These are phyloP conservation scores for Diabrotica undecimpunctata DNA, from an alignment of 1,140 invertebrate species.

Conservation along the genomic window DNA sequence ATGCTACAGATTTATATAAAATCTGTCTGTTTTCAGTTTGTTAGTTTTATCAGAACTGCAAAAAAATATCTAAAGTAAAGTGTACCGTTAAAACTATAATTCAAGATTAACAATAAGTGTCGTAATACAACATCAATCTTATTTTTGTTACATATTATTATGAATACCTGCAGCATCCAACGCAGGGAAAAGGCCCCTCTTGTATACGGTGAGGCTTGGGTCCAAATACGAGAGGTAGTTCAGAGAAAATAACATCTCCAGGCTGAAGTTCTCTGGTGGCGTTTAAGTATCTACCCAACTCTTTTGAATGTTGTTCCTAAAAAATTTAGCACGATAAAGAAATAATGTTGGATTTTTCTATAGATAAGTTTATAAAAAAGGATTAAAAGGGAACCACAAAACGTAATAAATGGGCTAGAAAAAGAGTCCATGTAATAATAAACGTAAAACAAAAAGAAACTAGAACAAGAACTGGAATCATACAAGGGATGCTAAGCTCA, in stretches of 20 bases:
- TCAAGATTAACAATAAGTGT: too few relatives aligned
- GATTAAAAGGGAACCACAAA: not conserved
- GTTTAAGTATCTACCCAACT: conserved; percentile 60
- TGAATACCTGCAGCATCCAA: conserved; percentile 57
- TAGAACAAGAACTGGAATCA: too few relatives aligned
- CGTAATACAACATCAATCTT: too few relatives aligned
- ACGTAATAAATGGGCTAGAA: not conserved
- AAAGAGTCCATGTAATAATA: not conserved
- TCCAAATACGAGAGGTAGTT: conserved; percentile 65
- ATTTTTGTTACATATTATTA: too few relatives aligned
- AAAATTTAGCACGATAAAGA: not conserved
- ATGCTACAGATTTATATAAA: too few relatives aligned
- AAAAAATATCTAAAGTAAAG: too few relatives aligned
- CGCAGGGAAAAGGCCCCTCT: conserved; percentile 45
- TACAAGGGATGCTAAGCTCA: too few relatives aligned
- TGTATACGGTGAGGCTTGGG: conserved; percentile 56
- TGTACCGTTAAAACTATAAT: too few relatives aligned
- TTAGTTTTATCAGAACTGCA: too few relatives aligned
- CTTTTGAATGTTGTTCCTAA: conserved; percentile 23
- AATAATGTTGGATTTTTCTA: not conserved
- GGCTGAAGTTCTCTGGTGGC: conserved; percentile 67
- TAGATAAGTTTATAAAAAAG: not conserved
- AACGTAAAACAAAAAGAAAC: not conserved
- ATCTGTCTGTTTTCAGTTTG: too few relatives aligned
- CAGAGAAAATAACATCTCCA: conserved; percentile 70